Conservation (phyloP, 2,797 vertebrate genomes). For the Argentina silus region DNA sequence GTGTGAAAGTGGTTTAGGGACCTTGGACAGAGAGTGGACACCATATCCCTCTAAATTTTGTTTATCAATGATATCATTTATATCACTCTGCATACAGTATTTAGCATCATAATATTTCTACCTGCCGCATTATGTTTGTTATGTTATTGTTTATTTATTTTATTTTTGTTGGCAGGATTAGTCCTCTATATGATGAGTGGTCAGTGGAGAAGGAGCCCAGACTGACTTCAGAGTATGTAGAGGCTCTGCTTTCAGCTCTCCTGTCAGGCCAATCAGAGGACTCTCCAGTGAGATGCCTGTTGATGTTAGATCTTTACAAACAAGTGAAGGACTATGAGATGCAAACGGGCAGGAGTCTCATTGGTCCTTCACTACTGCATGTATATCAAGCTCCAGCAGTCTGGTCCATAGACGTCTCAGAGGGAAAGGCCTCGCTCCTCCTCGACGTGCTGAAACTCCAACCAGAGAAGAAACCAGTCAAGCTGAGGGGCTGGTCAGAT, state of each 20-base stretch:
- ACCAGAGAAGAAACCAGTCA: constrained; percentile 38
- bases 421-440: constrained; percentile 30
- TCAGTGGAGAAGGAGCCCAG: neutral
- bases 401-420: constrained; percentile 27
- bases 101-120: too few relatives aligned
- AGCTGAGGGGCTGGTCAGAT: constrained; percentile 32
- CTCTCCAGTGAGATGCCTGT: neutral
- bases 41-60: too few relatives aligned
- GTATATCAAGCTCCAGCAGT: constrained; percentile 20
- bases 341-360: too few relatives aligned
- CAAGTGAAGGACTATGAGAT: too few relatives aligned
- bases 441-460: constrained; percentile 35
- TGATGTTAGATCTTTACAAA: neutral
- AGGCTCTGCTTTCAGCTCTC: neutral
- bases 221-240: neutral
- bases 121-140: neutral
- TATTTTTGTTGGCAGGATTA: neutral
- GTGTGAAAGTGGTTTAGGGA: too few relatives aligned
- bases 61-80: too few relatives aligned
- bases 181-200: neutral
- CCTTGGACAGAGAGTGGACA: too few relatives aligned
- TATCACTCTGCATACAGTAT: too few relatives aligned
- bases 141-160: neutral
- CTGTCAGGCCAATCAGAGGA: neutral
- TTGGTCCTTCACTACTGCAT: neutral